These are phyloP conservation scores for Mustela lutreola DNA, from an alignment of 2,113 vertebrate species.

Conservation along the genomic window DNA sequence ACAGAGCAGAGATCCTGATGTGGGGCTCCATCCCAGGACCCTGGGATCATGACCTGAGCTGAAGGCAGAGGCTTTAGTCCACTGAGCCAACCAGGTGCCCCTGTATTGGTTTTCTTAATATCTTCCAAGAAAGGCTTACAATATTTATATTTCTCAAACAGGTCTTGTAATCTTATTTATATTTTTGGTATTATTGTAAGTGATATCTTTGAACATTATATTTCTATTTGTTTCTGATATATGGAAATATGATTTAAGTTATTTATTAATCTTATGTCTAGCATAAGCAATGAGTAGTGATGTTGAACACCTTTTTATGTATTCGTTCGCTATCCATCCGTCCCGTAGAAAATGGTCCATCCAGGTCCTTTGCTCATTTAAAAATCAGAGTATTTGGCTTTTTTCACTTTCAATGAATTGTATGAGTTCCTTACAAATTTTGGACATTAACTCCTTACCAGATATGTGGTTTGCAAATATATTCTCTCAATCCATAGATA, in stretches of 20 bases:
- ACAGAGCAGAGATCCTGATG: too few relatives aligned
- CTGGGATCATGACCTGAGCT: too few relatives aligned
- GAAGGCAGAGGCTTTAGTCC: too few relatives aligned
- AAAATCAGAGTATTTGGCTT: not conserved
- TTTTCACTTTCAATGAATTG: not conserved
- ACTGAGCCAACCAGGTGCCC: too few relatives aligned
- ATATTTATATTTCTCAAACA: not conserved
- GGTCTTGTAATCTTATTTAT: not conserved
- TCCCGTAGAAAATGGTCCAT: not conserved
- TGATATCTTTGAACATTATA: not conserved
- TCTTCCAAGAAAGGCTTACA: not conserved
- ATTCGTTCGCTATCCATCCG: not conserved
- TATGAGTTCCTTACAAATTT: not conserved
- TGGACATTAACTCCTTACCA: not conserved
- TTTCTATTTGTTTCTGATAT: not conserved
- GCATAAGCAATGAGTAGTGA: not conserved
- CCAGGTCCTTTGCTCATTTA: not conserved
- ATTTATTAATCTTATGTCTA: constrained; percentile 28
- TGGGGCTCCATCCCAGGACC: too few relatives aligned
- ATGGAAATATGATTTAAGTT: not conserved
- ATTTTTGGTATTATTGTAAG: not conserved
- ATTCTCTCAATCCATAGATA: not conserved
- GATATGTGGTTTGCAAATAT: not conserved
- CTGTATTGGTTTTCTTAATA: not conserved
- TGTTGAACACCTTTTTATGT: not conserved